Evolutionary conservation across 2,888 invertebrate genomes (phyloP).

Genomic region (Philereme transversata): DNA sequence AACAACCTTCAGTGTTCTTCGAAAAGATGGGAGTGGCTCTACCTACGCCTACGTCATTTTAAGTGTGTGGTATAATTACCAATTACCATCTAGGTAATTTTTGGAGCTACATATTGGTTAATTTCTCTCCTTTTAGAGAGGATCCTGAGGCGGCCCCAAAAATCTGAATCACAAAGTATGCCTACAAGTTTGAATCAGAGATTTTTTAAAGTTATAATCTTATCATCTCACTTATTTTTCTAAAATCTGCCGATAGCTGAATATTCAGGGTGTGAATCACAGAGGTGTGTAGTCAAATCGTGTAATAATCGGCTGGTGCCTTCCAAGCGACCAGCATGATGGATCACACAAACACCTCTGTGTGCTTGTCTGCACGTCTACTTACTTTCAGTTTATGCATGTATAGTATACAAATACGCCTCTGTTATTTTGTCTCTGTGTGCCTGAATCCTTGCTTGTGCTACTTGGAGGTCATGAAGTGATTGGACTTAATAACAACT

Average conservation of each 20-base stretch:
- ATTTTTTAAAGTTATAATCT: too few species aligned
- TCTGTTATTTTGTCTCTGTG: slow-evolving; percentile 51
- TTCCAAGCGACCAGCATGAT: slow-evolving; percentile 73
- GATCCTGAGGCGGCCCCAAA: too few species aligned
- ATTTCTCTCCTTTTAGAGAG: too few species aligned
- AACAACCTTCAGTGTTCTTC: background rate
- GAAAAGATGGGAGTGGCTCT: slow-evolving; percentile 14
- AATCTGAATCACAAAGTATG: too few species aligned
- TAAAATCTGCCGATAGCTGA: too few species aligned
- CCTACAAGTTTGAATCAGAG: too few species aligned
- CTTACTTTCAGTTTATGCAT: slow-evolving; percentile 56
- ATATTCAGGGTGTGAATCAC: background rate
- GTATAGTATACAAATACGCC: slow-evolving; percentile 69
- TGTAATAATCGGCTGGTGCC: slow-evolving; percentile 67
- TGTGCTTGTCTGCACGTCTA: slow-evolving; percentile 54
- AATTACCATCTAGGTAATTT: too few species aligned
- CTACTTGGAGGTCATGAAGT: slow-evolving; percentile 69
- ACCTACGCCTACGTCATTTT: slow-evolving; percentile 5
- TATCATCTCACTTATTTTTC: too few species aligned
- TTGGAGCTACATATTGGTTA: too few species aligned
- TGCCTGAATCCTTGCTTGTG: slow-evolving; percentile 54
- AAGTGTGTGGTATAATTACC: too few species aligned
- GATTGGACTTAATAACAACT: slow-evolving; percentile 51
- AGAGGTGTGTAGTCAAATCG: slow-evolving; percentile 43
- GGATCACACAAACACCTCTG: slow-evolving; percentile 53